Base-by-base conservation (phyloP, 1,140 invertebrate species). In the Aphis craccivora region DNA sequence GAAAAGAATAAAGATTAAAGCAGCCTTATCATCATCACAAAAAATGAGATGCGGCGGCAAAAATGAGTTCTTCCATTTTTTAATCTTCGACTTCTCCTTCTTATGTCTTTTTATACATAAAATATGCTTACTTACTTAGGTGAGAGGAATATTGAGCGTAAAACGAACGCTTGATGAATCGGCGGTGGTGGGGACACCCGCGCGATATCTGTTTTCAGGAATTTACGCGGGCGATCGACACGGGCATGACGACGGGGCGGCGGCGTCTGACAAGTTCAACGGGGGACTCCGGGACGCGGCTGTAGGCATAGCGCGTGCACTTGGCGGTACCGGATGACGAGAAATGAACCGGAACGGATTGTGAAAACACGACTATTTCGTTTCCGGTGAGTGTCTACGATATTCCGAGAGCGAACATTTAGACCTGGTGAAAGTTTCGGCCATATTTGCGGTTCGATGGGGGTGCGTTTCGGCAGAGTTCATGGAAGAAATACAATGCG, bases 181-280 rank as follows among this genome's bases (percentile, higher is more conserved):
- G 45, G 8, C 45, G n/a, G 9, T 35, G 35, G 51, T 40, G 51
- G 20, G 30, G 30, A 76, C 60, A n/a, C 60, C n/a, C 60, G 60
- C 60, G 60, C 30, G 60, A n/a, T n/a, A 76, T 76, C n/a, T n/a
- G 60, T n/a, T 76, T 67, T 76, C 14, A 45, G 40, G 48, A 89
- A 55, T 81, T 92, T 92, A 92, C 30, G 67, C 91, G 91, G 91
- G 67, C 76, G 91, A 48, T 22, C 30, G 23, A 45, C 60, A 89
- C 35, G 9, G 22, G 40, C 51, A 67, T 40, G 37, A n/a, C 91
- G 43, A 22, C 22, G 91, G 60, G 60, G 60, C 60, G 48, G 60
- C 60, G 60, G 30, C 30, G 60, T 14, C 60, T 18, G 60, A 76
- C 30, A 76, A 76, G 60, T 76, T n/a, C n/a, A 76, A 76, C 30